Evolutionary conservation across 2,888 invertebrate genomes (phyloP).

Genomic region (Mimumesa dahlbomi): DNA sequence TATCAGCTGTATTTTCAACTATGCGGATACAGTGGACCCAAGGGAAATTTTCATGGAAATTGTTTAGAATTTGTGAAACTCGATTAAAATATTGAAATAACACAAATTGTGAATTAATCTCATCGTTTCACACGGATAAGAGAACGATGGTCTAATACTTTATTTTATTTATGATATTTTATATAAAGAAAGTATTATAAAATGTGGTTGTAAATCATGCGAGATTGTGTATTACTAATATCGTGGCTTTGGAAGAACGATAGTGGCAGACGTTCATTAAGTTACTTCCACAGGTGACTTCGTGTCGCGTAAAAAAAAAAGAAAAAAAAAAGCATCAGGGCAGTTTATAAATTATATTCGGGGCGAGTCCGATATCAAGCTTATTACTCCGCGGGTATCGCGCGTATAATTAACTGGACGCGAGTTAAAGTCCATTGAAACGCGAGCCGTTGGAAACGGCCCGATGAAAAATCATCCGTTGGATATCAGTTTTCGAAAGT

Average conservation of each 20-base stretch:
- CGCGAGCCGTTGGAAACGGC: not conserved
- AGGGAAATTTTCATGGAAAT: conserved; percentile 14
- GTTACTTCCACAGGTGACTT: no score
- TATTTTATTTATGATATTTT: no score
- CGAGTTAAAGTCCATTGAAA: conserved; percentile 26
- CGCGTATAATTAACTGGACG: conserved; percentile 7
- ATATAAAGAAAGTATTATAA: no score
- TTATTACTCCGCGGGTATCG: not conserved
- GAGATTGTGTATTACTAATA: no score
- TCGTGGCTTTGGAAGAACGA: no score
- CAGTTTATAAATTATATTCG: not conserved
- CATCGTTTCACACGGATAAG: no score
- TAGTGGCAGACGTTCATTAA: no score
- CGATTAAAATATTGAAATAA: conserved; percentile 16
- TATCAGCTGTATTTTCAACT: not conserved
- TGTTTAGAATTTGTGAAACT: not conserved
- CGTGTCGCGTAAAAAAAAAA: no score
- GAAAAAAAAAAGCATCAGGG: no score
- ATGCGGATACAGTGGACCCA: not conserved
- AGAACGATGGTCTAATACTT: no score
- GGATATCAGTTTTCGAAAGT: conserved; percentile 64
- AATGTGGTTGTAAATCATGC: no score
- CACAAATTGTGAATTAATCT: no score
- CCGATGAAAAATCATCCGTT: conserved; percentile 30
- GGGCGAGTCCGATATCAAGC: not conserved